Conservation (phyloP, 2,797 vertebrate species). For the Alca torda region DNA sequence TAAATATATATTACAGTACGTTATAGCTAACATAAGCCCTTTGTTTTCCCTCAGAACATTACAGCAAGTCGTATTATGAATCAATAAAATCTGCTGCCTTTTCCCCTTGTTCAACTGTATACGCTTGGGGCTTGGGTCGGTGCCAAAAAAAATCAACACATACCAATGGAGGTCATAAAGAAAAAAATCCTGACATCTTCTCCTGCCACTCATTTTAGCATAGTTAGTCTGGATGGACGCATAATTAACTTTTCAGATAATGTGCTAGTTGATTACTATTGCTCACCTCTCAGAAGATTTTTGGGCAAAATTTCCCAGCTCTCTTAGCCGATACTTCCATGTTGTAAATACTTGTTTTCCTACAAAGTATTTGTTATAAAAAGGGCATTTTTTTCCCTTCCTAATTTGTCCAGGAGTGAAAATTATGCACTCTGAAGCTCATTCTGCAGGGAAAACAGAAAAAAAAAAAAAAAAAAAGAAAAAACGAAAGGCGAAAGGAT, state of each 20-base stretch:
- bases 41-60: constrained; percentile 42
- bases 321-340: background rate
- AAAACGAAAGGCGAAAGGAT: background rate
- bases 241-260: constrained; percentile 36
- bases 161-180: constrained; percentile 29
- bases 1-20: constrained; percentile 38
- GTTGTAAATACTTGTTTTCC: background rate
- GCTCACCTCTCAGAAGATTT: background rate
- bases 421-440: background rate
- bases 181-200: constrained; percentile 49
- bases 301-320: background rate
- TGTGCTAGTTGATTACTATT: background rate
- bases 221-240: background rate
- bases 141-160: constrained; percentile 59
- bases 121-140: constrained; percentile 6
- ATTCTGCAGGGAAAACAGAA: background rate
- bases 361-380: background rate
- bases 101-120: background rate
- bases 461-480: background rate
- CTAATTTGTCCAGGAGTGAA: background rate
- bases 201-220: constrained; percentile 49
- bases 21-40: constrained; percentile 48
- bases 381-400: background rate
- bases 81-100: constrained; percentile 51
- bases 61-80: constrained; percentile 32